Conservation (phyloP, 2,888 invertebrate species). For the Diarsia dahlii region DNA sequence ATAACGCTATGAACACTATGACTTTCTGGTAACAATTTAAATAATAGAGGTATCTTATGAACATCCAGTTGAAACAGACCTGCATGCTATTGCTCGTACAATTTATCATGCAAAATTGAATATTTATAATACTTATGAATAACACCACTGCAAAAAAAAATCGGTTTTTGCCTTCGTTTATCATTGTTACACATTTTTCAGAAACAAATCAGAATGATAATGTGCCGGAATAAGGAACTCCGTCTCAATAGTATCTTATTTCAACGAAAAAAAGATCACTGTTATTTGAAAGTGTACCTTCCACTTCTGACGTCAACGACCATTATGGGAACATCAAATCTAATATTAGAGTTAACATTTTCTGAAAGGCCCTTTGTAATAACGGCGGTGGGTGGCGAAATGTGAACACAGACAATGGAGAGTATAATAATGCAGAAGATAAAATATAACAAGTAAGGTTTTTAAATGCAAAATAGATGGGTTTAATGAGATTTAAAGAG, state of each 20-base stretch:
- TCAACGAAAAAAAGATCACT: background rate
- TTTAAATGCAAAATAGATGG: background rate
- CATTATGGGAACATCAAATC: conserved; percentile 38
- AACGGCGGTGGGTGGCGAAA: conserved; percentile 41
- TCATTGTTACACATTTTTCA: too few species aligned
- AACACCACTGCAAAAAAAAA: too few species aligned
- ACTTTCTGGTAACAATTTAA: background rate
- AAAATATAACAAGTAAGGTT: conserved; percentile 22
- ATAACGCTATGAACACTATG: too few species aligned
- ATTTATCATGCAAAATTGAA: too few species aligned
- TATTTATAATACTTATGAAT: too few species aligned
- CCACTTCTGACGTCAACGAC: conserved; percentile 10
- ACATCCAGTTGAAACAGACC: too few species aligned
- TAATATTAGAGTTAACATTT: conserved; percentile 61
- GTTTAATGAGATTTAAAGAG: conserved; percentile 1
- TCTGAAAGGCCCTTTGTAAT: conserved; percentile 36
- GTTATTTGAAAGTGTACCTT: background rate
- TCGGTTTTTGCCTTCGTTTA: too few species aligned
- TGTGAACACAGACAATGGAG: conserved; percentile 49
- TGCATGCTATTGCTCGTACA: too few species aligned
- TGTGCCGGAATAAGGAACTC: too few species aligned
- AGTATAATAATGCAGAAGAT: conserved; percentile 4
- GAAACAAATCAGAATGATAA: too few species aligned
- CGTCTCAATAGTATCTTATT: background rate
- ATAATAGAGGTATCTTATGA: too few species aligned